phyloP scores from a whole-genome alignment of 2,113 vertebrate genomes.

The Halichoerus grypus region DNA sequence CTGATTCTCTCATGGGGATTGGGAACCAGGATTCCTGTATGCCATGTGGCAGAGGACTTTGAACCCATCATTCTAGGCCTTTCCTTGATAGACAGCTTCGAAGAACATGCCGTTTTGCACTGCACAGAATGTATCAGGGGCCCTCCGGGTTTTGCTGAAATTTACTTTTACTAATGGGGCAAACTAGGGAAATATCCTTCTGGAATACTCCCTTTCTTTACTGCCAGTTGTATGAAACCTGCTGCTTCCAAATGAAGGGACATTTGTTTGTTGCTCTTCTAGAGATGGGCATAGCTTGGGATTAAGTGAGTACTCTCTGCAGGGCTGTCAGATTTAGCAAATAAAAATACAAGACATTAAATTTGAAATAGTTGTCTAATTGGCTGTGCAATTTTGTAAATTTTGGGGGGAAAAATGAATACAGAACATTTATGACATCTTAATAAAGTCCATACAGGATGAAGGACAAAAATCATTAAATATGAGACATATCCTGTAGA shows the following conservation, averaged over 20 bases:
- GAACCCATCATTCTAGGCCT: accelerated
- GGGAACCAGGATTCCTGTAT: not conserved
- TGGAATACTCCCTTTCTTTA: not conserved
- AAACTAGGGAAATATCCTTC: not conserved
- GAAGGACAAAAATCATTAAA: not conserved
- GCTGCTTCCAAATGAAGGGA: not conserved
- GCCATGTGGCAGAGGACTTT: not conserved
- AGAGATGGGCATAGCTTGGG: not conserved
- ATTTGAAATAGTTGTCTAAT: not conserved
- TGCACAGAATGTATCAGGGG: not conserved
- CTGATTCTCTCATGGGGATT: not conserved
- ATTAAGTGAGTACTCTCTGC: not conserved
- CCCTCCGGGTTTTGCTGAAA: not conserved
- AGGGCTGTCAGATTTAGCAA: not conserved
- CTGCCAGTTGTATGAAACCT: not conserved
- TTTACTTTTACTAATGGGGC: not conserved
- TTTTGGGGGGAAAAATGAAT: not conserved
- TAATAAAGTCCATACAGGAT: not conserved
- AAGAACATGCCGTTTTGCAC: accelerated
- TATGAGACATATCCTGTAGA: no score
- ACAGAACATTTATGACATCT: not conserved
- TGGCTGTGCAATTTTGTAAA: not conserved
- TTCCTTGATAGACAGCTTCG: not conserved
- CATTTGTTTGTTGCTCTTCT: not conserved
- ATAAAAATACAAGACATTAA: not conserved